phyloP scores from a whole-genome alignment of 92 coral and sea anemone species.

The Zoanthus gigantus region DNA sequence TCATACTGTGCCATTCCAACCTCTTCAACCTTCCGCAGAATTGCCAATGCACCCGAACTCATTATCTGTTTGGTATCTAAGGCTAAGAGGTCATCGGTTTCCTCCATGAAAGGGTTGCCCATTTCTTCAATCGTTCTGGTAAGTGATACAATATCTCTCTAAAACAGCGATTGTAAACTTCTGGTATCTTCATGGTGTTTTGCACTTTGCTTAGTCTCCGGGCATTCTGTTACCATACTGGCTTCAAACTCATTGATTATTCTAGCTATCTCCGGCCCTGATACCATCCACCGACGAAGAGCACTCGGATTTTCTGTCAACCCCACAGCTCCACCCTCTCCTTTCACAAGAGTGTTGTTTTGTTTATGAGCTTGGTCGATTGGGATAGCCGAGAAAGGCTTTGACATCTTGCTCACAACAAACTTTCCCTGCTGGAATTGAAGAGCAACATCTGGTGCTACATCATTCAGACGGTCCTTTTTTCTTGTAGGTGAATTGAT shows the following conservation, averaged over 20 bases:
- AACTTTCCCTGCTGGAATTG: background rate
- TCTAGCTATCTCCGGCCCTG: background rate
- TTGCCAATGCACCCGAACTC: slow-evolving; percentile 24
- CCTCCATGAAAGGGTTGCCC: slow-evolving; percentile 9
- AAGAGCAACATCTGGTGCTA: background rate
- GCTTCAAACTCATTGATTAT: background rate
- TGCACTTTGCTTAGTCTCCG: background rate
- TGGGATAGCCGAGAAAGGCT: background rate
- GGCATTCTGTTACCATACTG: background rate
- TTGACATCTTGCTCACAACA: background rate
- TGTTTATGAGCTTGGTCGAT: no score
- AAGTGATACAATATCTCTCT: background rate
- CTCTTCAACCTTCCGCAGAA: slow-evolving; percentile 47
- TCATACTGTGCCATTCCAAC: slow-evolving; percentile 59
- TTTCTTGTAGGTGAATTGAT: background rate
- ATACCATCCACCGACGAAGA: background rate
- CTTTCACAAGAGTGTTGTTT: background rate
- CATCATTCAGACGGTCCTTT: background rate
- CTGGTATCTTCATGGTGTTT: slow-evolving; percentile 14
- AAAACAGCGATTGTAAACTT: background rate
- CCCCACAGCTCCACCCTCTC: slow-evolving; percentile 12
- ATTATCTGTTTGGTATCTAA: background rate
- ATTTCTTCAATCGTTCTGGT: background rate
- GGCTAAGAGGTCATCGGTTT: background rate
- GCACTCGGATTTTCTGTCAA: slow-evolving; percentile 46